Conservation (phyloP, 2,888 invertebrate species). For the Pristionchus japonicus region DNA sequence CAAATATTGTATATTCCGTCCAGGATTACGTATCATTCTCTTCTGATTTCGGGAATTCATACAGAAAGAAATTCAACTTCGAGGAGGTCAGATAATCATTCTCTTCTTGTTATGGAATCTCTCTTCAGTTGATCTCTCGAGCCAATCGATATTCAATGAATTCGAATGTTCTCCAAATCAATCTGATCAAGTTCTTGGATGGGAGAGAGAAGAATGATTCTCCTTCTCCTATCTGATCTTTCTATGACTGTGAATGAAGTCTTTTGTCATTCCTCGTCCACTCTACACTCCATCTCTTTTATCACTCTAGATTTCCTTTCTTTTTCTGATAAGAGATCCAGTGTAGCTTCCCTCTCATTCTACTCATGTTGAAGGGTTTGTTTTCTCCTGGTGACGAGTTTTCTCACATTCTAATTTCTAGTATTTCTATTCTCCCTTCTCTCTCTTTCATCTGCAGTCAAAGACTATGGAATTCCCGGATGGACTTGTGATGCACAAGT, state of each 20-base stretch:
- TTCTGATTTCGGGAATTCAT: too few species aligned
- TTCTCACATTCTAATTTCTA: background rate
- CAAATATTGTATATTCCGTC: too few species aligned
- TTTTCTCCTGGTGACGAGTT: background rate
- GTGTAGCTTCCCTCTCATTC: background rate
- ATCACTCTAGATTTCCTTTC: background rate
- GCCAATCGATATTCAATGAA: background rate
- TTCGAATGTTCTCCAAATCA: background rate
- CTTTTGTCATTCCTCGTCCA: background rate
- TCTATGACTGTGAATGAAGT: background rate
- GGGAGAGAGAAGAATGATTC: too few species aligned
- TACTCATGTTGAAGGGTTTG: background rate
- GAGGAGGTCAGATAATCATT: too few species aligned
- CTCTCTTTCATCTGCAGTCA: background rate
- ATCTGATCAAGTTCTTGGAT: too few species aligned
- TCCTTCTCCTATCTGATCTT: too few species aligned
- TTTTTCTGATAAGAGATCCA: background rate
- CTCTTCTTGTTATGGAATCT: background rate
- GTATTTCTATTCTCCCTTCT: background rate
- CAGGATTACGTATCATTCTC: too few species aligned
- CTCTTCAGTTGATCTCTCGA: background rate
- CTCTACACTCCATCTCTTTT: background rate
- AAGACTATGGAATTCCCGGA: slow-evolving; percentile 58
- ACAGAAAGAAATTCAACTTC: too few species aligned
- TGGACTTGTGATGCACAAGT: slow-evolving; percentile 57